A percentile compares a stretch with the other conserved stretches of the same genome.
Conservation (phyloP, 2,113 vertebrate species). For the Apodemus speciosus region DNA sequence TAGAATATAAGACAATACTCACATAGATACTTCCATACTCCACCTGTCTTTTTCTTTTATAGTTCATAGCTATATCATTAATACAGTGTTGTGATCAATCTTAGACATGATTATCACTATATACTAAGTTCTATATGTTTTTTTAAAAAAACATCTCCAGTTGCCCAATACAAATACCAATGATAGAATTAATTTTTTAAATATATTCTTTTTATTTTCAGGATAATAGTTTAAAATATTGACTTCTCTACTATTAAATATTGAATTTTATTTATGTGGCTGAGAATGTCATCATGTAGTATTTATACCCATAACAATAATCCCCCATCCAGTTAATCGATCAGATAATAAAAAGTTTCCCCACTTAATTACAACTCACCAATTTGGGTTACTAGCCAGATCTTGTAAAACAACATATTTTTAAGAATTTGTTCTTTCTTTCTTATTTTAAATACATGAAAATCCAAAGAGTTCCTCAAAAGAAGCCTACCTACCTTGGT, state of each 20-base stretch:
- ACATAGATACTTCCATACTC: neutral
- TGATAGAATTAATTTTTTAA: neutral
- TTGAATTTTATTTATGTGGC: neutral
- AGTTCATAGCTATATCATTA: neutral
- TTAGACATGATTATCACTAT: neutral
- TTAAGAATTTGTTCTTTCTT: constrained; percentile 7
- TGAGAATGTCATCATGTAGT: neutral
- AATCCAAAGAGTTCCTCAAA: constrained; percentile 1
- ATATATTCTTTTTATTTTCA: neutral
- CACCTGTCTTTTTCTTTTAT: neutral
- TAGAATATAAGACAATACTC: neutral
- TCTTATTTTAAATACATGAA: constrained; percentile 42
- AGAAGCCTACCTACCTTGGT: neutral
- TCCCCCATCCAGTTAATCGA: too few relatives aligned
- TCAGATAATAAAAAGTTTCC: neutral
- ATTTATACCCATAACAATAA: neutral
- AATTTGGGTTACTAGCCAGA: neutral
- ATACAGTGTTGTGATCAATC: neutral
- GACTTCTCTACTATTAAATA: neutral
- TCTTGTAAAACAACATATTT: neutral
- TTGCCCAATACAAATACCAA: neutral
- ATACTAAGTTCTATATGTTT: neutral
- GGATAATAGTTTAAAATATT: constrained; percentile 13
- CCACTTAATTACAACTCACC: neutral
- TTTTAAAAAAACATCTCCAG: neutral